Evolutionary conservation across 2,888 invertebrate genomes (phyloP).

Genomic region (Lycia hirtaria): DNA sequence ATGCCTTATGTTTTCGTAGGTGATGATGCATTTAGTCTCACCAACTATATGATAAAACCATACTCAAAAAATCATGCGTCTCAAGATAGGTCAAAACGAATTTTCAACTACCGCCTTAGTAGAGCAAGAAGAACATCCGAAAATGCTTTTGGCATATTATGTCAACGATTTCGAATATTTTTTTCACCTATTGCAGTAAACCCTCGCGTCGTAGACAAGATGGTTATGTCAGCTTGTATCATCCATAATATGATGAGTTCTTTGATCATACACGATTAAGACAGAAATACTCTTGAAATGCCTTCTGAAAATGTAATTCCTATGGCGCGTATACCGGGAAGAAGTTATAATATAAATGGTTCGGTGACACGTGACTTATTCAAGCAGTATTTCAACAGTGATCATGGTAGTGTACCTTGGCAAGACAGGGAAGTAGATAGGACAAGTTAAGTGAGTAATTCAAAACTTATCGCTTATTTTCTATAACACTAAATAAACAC

Average conservation of each 20-base stretch:
- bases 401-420: conserved; percentile 30
- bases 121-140: conserved; percentile 22
- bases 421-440: conserved; percentile 29
- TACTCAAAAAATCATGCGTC: conserved; percentile 22
- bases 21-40: conserved; percentile 25
- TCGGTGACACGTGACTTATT: conserved; percentile 29
- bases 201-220: conserved; percentile 18
- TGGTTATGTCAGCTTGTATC: conserved; percentile 27
- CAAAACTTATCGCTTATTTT: conserved; percentile 19
- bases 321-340: conserved; percentile 26
- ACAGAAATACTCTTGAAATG: conserved; percentile 20
- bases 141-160: conserved; percentile 30
- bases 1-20: conserved; percentile 19
- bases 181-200: conserved; percentile 23
- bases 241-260: conserved; percentile 30
- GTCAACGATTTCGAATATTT: conserved; percentile 19
- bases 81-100: conserved; percentile 18
- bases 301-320: conserved; percentile 24
- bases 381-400: conserved; percentile 31
- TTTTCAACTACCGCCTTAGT: conserved; percentile 23
- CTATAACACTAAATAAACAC: conserved; percentile 29
- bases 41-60: conserved; percentile 21
- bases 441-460: conserved; percentile 29
- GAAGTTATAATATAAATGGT: conserved; percentile 30
- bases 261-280: conserved; percentile 26